Percentiles rank a stretch among this genome's conserved stretches.
Conservation (phyloP, 37 sponge, comb jelly and placozoan genomes). For the Bolinopsis microptera region DNA sequence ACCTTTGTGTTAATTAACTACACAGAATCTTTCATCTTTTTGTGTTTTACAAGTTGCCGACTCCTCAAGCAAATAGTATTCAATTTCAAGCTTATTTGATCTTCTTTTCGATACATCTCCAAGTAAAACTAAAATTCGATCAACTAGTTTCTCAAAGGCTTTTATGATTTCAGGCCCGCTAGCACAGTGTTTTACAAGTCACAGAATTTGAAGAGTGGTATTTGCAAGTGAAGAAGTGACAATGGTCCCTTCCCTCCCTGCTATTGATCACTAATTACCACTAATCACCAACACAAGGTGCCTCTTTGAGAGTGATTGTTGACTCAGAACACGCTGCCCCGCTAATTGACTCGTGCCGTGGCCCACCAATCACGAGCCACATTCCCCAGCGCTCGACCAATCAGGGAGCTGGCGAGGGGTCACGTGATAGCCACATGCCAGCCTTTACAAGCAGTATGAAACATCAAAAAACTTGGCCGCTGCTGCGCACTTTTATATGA, state of each 20-base stretch:
- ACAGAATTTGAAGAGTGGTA: background rate
- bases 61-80: background rate
- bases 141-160: background rate
- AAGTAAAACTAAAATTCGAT: background rate
- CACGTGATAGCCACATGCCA: constrained; percentile 22
- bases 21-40: background rate
- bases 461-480: constrained; percentile 64
- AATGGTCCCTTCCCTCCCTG: background rate
- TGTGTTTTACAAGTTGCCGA: background rate
- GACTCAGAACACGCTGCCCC: background rate
- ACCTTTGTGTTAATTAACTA: background rate
- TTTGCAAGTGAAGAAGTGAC: background rate
- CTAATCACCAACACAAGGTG: constrained; percentile 42
- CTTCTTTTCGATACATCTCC: background rate
- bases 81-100: background rate
- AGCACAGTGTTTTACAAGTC: background rate
- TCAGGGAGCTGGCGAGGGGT: background rate
- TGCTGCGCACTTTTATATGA: constrained; percentile 53
- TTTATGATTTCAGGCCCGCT: background rate
- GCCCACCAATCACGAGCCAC: background rate
- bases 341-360: constrained; percentile 35
- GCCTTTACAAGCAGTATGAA: constrained; percentile 64
- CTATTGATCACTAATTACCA: constrained; percentile 20
- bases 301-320: constrained; percentile 31
- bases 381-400: background rate